These are phyloP conservation scores for Pristionchus maxplancki DNA, from an alignment of 2,888 invertebrate genomes.

Conservation along the genomic window DNA sequence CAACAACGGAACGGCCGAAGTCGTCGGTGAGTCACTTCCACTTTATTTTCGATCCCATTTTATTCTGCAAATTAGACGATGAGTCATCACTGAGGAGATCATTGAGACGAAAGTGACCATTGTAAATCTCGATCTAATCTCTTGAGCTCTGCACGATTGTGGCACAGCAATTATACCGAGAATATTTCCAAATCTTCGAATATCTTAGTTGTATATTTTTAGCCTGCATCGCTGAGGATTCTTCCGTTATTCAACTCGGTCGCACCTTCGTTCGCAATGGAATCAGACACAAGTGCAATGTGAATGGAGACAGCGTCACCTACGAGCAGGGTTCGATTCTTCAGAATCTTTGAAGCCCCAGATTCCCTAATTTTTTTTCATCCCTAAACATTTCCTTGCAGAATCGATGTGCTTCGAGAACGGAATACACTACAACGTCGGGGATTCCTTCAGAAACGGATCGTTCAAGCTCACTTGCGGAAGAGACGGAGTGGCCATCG, in stretches of 20 bases:
- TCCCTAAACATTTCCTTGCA: conserved; percentile 50
- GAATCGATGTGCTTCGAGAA: conserved; percentile 76
- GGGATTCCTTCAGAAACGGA: conserved; percentile 74
- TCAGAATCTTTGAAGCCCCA: background rate
- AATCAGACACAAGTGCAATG: conserved; percentile 71
- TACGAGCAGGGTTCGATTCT: conserved; percentile 71
- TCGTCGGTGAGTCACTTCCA: conserved; percentile 67
- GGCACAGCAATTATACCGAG: background rate
- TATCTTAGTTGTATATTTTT: conserved; percentile 50
- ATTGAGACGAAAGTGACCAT: conserved; percentile 9
- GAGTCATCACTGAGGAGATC: background rate
- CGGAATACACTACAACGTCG: conserved; percentile 75
- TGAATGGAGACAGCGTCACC: conserved; percentile 72
- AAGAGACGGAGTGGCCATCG: conserved; percentile 71
- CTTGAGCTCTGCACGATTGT: background rate
- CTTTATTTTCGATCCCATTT: background rate
- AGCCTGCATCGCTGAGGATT: conserved; percentile 76
- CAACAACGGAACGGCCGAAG: conserved; percentile 76
- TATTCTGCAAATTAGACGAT: background rate
- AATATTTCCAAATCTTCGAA: too few relatives aligned
- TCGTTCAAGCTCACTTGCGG: conserved; percentile 73
- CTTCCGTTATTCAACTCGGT: conserved; percentile 74
- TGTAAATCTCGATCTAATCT: background rate
- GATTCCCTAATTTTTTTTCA: too few relatives aligned
- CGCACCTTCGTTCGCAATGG: conserved; percentile 71